Evolutionary conservation across 2,888 invertebrate species (phyloP).

Genomic region (Dicyrtomina minuta): DNA sequence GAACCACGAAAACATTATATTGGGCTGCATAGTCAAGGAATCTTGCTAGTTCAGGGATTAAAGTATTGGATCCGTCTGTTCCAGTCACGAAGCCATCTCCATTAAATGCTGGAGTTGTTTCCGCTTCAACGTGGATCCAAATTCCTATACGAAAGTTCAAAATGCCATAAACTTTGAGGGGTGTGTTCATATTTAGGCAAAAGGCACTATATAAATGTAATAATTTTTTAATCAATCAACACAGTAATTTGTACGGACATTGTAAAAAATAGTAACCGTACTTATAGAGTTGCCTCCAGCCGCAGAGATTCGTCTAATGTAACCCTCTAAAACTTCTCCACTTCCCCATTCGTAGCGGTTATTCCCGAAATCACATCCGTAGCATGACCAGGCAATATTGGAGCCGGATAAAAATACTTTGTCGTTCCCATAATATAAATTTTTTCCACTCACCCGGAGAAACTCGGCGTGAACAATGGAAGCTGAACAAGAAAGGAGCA

Average conservation of each 20-base stretch:
- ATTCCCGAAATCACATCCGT: conserved; percentile 55
- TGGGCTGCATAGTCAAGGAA: conserved; percentile 52
- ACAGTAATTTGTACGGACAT: too few species aligned
- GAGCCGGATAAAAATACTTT: conserved; percentile 54
- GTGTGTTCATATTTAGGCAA: too few species aligned
- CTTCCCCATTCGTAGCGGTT: conserved; percentile 45
- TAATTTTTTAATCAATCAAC: background rate
- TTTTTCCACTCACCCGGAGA: conserved; percentile 42
- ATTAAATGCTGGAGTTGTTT: conserved; percentile 53
- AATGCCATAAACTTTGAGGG: background rate
- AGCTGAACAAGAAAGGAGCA: background rate
- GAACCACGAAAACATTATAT: conserved; percentile 53
- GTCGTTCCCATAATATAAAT: conserved; percentile 49
- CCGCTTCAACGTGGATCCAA: conserved; percentile 54
- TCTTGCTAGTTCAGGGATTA: conserved; percentile 51
- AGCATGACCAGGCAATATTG: conserved; percentile 54
- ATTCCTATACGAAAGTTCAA: conserved; percentile 52
- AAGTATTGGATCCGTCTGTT: conserved; percentile 49
- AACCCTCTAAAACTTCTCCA: conserved; percentile 50
- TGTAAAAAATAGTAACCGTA: too few species aligned
- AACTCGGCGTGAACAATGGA: conserved; percentile 19
- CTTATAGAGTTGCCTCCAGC: conserved; percentile 54
- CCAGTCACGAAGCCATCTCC: conserved; percentile 49
- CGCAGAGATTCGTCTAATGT: conserved; percentile 50
- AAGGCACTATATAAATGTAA: too few species aligned